Evolutionary conservation across 92 coral and sea anemone genomes (phyloP).

Genomic region (Plumapathes pennacea): DNA sequence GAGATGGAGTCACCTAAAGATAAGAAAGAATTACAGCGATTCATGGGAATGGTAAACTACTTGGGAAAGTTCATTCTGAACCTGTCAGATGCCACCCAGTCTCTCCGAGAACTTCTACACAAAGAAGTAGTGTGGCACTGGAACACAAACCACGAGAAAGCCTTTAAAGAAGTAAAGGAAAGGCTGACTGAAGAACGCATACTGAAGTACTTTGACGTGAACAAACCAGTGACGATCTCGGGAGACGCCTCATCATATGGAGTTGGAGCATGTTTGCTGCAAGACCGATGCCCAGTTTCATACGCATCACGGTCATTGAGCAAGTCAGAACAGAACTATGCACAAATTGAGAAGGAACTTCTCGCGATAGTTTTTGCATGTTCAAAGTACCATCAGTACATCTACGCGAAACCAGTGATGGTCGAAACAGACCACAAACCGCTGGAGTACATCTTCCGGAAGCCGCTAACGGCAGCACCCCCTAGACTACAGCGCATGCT

Average conservation of each 20-base stretch:
- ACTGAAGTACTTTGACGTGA: conserved; percentile 28
- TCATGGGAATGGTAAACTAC: conserved; percentile 30
- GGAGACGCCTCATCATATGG: conserved; percentile 42
- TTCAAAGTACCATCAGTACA: conserved; percentile 23
- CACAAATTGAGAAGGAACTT: conserved; percentile 37
- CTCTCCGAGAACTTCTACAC: conserved; percentile 19
- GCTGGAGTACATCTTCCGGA: neutral
- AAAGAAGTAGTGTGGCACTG: conserved; percentile 28
- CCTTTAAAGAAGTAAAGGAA: conserved; percentile 7
- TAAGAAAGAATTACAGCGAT: conserved; percentile 23
- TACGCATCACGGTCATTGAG: conserved; percentile 26
- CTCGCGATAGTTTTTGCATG: conserved; percentile 19
- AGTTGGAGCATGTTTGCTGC: conserved; percentile 23
- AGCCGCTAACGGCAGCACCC: neutral
- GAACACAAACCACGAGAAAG: conserved; percentile 19
- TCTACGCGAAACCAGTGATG: conserved; percentile 16
- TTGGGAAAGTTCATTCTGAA: conserved; percentile 23
- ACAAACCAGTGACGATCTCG: conserved; percentile 12
- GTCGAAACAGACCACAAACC: conserved; percentile 25
- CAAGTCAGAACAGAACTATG: conserved; percentile 19
- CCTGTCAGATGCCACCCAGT: conserved; percentile 15
- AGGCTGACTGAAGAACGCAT: conserved; percentile 23
- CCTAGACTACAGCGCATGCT: conserved; percentile 1
- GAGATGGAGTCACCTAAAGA: conserved; percentile 21
- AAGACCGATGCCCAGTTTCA: conserved; percentile 21